Percentiles rank a stretch among this genome's conserved stretches.
These are phyloP conservation scores for Anolis sagrei DNA, from an alignment of 2,113 vertebrate genomes.

Conservation along the genomic window DNA sequence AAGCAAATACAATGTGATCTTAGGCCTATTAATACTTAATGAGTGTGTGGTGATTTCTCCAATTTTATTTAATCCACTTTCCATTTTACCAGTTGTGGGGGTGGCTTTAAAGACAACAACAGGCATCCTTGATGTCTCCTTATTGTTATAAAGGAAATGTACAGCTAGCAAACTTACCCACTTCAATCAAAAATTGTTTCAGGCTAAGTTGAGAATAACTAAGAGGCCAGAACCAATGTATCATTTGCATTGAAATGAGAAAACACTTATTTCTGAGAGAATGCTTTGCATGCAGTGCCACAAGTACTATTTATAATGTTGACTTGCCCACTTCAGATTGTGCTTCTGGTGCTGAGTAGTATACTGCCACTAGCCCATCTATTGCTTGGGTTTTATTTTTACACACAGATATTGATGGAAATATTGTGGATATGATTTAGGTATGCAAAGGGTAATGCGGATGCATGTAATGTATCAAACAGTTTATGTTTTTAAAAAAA, in stretches of 20 bases:
- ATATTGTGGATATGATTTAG: background rate
- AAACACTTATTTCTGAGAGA: background rate
- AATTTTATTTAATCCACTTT: background rate
- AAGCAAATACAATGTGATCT: background rate
- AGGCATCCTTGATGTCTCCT: background rate
- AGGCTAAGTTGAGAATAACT: background rate
- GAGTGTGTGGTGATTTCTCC: background rate
- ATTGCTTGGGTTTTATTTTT: background rate
- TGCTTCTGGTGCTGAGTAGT: background rate
- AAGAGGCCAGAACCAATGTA: background rate
- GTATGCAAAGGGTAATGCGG: background rate
- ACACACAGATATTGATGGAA: background rate
- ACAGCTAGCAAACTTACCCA: constrained; percentile 13
- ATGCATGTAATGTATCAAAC: background rate
- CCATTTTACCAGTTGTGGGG: background rate
- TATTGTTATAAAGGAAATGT: constrained; percentile 37
- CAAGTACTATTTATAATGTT: background rate
- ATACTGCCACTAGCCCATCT: background rate
- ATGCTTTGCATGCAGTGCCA: background rate
- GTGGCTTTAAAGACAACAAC: background rate
- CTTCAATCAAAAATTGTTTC: constrained; percentile 25
- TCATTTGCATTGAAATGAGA: background rate
- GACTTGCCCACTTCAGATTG: background rate
- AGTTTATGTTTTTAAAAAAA: background rate
- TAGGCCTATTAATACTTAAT: background rate